Evolutionary conservation across 30 jellyfish, hydroid and myxozoan genomes (phyloP).

Genomic region (Hydractinia echinata): DNA sequence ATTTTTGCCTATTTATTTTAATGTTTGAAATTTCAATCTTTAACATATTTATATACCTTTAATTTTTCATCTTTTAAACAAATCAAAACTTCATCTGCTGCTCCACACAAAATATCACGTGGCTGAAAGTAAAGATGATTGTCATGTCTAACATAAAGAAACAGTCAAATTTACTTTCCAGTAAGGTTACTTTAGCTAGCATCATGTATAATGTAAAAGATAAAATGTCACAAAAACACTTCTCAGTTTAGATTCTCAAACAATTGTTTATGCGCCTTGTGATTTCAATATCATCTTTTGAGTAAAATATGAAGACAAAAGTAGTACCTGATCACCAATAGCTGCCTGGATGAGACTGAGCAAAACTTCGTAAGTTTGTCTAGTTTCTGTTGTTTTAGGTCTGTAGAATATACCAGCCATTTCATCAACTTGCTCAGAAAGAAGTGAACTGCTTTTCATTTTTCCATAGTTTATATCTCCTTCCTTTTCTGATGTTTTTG

Average conservation of each 20-base stretch:
- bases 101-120: slow-evolving; percentile 97
- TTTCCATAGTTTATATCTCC: slow-evolving; percentile 50
- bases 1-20: background rate
- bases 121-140: slow-evolving; percentile 48
- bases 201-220: too few species aligned
- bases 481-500: slow-evolving; percentile 54
- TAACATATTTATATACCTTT: slow-evolving; percentile 45
- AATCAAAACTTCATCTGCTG: slow-evolving; percentile 96
- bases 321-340: slow-evolving; percentile 95
- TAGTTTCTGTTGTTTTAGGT: slow-evolving; percentile 97
- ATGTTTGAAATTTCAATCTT: background rate
- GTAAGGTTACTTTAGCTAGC: too few species aligned
- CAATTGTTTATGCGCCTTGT: too few species aligned
- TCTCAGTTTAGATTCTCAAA: too few species aligned
- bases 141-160: too few species aligned
- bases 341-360: slow-evolving; percentile 97
- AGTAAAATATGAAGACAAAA: too few species aligned
- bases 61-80: slow-evolving; percentile 78
- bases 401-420: slow-evolving; percentile 84
- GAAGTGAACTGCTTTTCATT: slow-evolving; percentile 57
- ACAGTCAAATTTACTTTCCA: too few species aligned
- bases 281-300: too few species aligned
- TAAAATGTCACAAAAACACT: too few species aligned
- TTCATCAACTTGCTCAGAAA: slow-evolving; percentile 88
- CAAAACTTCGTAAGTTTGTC: slow-evolving; percentile 85